Conservation (phyloP, 2,113 vertebrate species). For the Dermatemys mawii region DNA sequence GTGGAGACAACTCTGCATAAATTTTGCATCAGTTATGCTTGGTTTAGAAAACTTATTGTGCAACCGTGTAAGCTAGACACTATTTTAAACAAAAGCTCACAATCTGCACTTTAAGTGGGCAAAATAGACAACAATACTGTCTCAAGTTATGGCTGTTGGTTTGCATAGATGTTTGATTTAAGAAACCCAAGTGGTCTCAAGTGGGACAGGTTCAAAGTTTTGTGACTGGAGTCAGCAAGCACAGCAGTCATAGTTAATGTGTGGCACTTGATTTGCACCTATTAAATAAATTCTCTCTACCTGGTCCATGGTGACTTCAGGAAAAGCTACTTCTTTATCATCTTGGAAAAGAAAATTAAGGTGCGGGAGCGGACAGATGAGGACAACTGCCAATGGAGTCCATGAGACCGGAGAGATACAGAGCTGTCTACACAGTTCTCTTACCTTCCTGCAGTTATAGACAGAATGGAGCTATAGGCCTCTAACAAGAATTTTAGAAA, state of each 20-base stretch:
- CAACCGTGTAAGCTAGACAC: background rate
- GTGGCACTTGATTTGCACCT: background rate
- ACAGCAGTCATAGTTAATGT: background rate
- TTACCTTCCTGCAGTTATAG: background rate
- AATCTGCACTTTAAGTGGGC: background rate
- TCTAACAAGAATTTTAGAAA: background rate
- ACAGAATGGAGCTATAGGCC: background rate
- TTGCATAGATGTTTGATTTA: background rate
- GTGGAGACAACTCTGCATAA: background rate
- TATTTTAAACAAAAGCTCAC: background rate
- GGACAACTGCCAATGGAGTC: too few species aligned
- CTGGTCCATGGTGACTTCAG: background rate
- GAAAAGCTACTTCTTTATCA: background rate
- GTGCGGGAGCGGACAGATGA: too few species aligned
- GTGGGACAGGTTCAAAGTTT: background rate
- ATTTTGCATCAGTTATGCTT: background rate
- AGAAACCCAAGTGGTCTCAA: background rate
- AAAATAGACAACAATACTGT: background rate
- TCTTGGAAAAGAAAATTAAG: background rate
- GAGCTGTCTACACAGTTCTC: too few species aligned
- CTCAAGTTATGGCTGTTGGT: background rate
- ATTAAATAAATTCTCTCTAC: background rate
- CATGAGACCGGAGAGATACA: too few species aligned
- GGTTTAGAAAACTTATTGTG: background rate
- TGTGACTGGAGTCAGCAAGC: background rate